phyloP scores from a whole-genome alignment of 2,797 vertebrate species.

The Macropodus opercularis region DNA sequence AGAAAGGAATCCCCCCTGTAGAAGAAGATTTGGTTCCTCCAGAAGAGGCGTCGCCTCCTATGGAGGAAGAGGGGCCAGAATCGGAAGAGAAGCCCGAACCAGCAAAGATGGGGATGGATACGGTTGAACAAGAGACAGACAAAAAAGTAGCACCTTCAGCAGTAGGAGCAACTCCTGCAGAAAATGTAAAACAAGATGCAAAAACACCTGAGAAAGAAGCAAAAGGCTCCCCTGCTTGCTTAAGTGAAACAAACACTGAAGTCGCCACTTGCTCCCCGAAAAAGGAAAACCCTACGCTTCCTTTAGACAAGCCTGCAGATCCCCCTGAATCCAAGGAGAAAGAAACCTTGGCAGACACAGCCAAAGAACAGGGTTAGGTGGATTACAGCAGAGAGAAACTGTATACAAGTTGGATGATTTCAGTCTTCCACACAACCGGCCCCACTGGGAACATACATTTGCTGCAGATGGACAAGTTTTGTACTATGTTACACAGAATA shows the following conservation, averaged over 20 bases:
- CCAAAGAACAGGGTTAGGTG: constrained; percentile 44
- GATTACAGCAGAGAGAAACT: neutral
- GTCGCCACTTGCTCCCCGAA: constrained; percentile 17
- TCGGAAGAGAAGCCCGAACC: constrained; percentile 55
- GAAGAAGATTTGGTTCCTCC: constrained; percentile 46
- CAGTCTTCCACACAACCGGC: constrained; percentile 66
- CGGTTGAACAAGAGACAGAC: neutral
- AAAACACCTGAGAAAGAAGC: constrained; percentile 5
- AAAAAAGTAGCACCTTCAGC: neutral
- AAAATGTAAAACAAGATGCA: constrained; percentile 29
- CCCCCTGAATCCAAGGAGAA: constrained; percentile 28
- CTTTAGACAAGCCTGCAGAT: constrained; percentile 22
- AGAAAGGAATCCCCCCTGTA: constrained; percentile 33
- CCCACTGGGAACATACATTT: constrained; percentile 46
- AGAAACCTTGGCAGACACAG: constrained; percentile 16
- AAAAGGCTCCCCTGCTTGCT: constrained; percentile 1
- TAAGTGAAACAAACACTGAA: constrained; percentile 23
- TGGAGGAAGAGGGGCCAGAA: constrained; percentile 48
- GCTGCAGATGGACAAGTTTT: constrained; percentile 52
- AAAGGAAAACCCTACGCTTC: constrained; percentile 27
- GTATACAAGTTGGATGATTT: constrained; percentile 36
- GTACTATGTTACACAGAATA: constrained; percentile 24
- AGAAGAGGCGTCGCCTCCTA: constrained; percentile 17
- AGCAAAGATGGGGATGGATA: neutral
- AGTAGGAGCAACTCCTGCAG: neutral